Evolutionary conservation across 2,113 vertebrate species (phyloP).

Genomic region (human (Homo sapiens)): GRCh38 chr12:126194001-126194500

Average conservation of each 20-base stretch:
- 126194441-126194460: background rate
- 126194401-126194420: background rate
- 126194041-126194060: no score
- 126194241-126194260: no score
- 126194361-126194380: background rate
- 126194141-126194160: fast-evolving
- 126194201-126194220: background rate
- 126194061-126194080: no score
- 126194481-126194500: background rate
- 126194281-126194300: background rate
- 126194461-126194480: background rate
- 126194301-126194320: background rate
- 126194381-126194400: background rate
- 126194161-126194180: no score
- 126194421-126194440: background rate
- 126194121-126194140: no score
- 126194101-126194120: no score
- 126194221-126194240: background rate
- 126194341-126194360: background rate
- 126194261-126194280: background rate
- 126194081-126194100: no score
- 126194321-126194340: background rate
- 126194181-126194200: no score
- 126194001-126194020: background rate
- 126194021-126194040: background rate